Conservation (phyloP, 2,797 vertebrate species). For the Pseudocheirus occidentalis region DNA sequence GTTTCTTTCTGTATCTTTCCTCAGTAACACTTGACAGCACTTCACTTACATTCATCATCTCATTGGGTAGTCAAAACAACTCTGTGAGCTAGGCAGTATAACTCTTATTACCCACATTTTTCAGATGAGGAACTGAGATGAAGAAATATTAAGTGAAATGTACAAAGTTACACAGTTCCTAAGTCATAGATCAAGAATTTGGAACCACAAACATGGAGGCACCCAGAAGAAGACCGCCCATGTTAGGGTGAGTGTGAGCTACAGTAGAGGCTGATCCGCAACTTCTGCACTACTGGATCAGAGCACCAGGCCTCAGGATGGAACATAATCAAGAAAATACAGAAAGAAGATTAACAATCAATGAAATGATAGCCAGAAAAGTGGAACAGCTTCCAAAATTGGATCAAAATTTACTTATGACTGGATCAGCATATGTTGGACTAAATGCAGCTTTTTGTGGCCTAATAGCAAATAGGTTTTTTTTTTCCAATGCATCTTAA, state of each 20-base stretch:
- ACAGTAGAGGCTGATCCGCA: neutral
- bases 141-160: neutral
- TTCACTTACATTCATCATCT: neutral
- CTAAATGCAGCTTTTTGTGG: too few relatives aligned
- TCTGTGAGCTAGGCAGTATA: neutral
- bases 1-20: neutral
- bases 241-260: neutral
- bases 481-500: too few relatives aligned
- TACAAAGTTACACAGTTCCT: neutral
- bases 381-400: too few relatives aligned
- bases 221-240: fast-evolving
- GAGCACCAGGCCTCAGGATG: neutral
- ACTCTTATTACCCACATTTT: neutral
- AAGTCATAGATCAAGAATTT: neutral
- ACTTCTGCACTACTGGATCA: neutral
- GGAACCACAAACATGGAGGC: constrained; percentile 81
- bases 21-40: neutral
- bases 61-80: neutral
- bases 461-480: too few relatives aligned
- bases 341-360: too few relatives aligned
- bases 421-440: too few relatives aligned
- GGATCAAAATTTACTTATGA: too few relatives aligned
- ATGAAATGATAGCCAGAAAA: too few relatives aligned
- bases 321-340: too few relatives aligned
- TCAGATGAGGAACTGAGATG: neutral